These are phyloP conservation scores for Phyllotreta cruciferae DNA, from an alignment of 2,888 invertebrate species.

Conservation along the genomic window DNA sequence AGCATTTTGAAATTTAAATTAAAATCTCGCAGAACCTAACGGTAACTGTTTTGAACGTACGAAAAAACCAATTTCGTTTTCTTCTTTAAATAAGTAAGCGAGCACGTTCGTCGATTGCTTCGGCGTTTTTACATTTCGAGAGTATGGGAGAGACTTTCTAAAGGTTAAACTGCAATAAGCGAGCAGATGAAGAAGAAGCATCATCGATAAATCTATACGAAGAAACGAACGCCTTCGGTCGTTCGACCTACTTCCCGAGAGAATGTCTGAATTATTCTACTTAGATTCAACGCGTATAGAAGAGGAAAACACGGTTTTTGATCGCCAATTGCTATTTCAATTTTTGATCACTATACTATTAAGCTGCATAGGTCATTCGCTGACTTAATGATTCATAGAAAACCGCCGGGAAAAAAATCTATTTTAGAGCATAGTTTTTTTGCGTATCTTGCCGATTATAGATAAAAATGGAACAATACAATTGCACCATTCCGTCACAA, in stretches of 20 bases:
- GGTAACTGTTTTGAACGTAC: background rate
- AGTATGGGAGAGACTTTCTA: conserved; percentile 17
- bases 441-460: no score
- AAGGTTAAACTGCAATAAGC: conserved; percentile 15
- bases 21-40: background rate
- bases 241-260: conserved; percentile 7
- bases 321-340: no score
- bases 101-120: background rate
- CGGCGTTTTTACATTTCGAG: conserved; percentile 3
- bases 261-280: background rate
- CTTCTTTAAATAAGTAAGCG: conserved; percentile 7
- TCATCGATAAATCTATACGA: conserved; percentile 9
- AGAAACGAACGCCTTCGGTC: conserved; percentile 3
- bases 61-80: background rate
- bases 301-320: no score
- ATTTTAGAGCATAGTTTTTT: no score
- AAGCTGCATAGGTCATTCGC: no score
- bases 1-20: conserved; percentile 2
- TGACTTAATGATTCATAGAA: no score
- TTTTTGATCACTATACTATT: no score
- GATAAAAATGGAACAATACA: conserved; percentile 1
- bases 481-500: background rate
- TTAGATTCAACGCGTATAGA: no score
- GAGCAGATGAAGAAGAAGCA: conserved; percentile 4
- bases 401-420: no score